These are phyloP conservation scores for Brachystomella parvula DNA, from an alignment of 1,140 invertebrate species.

Conservation along the genomic window DNA sequence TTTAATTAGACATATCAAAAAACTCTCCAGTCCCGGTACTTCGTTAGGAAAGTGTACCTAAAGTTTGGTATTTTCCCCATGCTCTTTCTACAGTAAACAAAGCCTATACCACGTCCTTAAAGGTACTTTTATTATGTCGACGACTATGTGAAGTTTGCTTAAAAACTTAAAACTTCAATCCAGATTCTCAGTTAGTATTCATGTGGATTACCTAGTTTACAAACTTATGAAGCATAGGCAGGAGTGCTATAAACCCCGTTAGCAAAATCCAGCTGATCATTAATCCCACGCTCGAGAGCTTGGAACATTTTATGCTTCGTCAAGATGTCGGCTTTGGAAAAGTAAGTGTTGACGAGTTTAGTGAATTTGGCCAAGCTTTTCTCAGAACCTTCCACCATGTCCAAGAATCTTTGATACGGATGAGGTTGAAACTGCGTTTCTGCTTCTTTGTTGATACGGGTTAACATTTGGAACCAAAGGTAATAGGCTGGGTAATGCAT, in stretches of 20 bases:
- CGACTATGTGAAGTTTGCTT: background rate
- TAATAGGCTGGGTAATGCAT: background rate
- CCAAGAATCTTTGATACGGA: background rate
- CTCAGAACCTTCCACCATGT: background rate
- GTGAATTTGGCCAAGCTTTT: background rate
- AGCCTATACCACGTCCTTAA: too few relatives aligned
- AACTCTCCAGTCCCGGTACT: too few relatives aligned
- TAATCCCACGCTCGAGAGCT: background rate
- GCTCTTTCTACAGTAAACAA: too few relatives aligned
- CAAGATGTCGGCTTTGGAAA: too few relatives aligned
- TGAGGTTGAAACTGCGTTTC: background rate
- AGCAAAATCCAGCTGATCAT: background rate
- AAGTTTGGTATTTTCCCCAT: too few relatives aligned
- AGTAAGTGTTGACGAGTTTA: background rate
- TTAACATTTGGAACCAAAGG: background rate
- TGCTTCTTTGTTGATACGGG: background rate
- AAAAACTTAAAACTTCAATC: background rate
- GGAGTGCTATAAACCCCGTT: background rate
- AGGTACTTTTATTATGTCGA: background rate
- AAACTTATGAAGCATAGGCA: background rate
- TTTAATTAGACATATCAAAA: too few relatives aligned
- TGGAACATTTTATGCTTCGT: background rate
- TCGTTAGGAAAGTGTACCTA: too few relatives aligned
- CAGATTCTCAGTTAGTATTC: too few relatives aligned
- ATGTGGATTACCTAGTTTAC: background rate